These are phyloP conservation scores for Ammodytes dubius DNA, from an alignment of 2,113 vertebrate genomes.

Conservation along the genomic window DNA sequence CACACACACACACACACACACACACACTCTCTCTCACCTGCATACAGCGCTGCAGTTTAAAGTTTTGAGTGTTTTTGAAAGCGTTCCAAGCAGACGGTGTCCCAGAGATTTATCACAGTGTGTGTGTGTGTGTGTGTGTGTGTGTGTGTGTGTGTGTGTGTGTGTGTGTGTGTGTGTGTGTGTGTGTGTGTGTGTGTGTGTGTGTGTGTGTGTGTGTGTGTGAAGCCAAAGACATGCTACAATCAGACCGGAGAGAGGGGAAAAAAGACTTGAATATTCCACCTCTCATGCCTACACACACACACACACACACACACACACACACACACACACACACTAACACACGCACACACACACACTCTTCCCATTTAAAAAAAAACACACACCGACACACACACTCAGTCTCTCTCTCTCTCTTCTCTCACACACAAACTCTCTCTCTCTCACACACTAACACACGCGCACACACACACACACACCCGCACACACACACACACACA, in stretches of 20 bases:
- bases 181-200: no score
- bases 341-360: no score
- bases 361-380: no score
- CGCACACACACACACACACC: no score
- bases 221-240: constrained; percentile 51
- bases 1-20: no score
- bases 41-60: constrained; percentile 36
- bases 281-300: constrained; percentile 48
- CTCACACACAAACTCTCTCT: no score
- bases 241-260: constrained; percentile 51
- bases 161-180: neutral
- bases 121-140: no score
- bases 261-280: constrained; percentile 43
- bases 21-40: constrained; percentile 24
- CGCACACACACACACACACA: no score
- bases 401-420: no score
- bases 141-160: no score
- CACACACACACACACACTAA: neutral
- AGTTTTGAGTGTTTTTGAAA: constrained; percentile 56
- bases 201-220: neutral
- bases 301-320: neutral
- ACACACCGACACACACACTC: no score
- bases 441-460: no score
- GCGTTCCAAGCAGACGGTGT: constrained; percentile 64
- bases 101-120: constrained; percentile 68